A percentile compares a stretch with the other conserved stretches of the same genome.
Conservation (phyloP, 2,888 invertebrate genomes). For the Hydrotaea cyrtoneurina region DNA sequence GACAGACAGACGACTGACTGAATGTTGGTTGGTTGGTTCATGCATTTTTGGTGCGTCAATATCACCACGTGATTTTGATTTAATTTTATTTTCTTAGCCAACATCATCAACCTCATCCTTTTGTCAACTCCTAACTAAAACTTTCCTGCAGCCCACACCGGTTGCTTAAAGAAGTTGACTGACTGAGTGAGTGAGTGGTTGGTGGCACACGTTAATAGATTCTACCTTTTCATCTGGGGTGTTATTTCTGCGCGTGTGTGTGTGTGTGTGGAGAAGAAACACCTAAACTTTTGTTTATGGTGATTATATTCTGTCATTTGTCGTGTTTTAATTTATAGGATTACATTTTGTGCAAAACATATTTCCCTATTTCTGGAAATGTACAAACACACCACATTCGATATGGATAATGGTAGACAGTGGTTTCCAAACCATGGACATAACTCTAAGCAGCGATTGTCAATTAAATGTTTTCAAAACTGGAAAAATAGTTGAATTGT, state of each 20-base stretch:
- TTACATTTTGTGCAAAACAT: constrained; percentile 15
- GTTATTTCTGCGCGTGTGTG: too few relatives aligned
- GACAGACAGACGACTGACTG: neutral
- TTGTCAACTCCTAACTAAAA: neutral
- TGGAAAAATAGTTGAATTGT: too few relatives aligned
- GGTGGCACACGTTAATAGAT: too few relatives aligned
- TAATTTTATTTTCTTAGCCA: neutral
- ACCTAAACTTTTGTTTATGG: constrained; percentile 45
- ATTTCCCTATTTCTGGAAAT: neutral
- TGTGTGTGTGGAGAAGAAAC: too few relatives aligned
- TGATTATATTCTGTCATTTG: constrained; percentile 65
- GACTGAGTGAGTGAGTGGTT: too few relatives aligned
- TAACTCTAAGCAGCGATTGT: too few relatives aligned
- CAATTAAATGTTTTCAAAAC: too few relatives aligned
- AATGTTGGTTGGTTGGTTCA: too few relatives aligned
- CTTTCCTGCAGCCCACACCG: neutral
- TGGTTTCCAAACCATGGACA: too few relatives aligned
- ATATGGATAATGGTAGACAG: too few relatives aligned
- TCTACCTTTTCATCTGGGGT: too few relatives aligned
- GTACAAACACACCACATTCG: neutral
- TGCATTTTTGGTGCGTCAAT: constrained; percentile 2
- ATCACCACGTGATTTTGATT: neutral
- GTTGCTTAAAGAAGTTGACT: neutral
- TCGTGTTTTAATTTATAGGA: constrained; percentile 62
- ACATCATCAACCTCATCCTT: neutral